Evolutionary conservation across 2,888 invertebrate genomes (phyloP), one percentile per base, ranked within the genome.

Genomic region (Thymelicus sylvestris): DNA sequence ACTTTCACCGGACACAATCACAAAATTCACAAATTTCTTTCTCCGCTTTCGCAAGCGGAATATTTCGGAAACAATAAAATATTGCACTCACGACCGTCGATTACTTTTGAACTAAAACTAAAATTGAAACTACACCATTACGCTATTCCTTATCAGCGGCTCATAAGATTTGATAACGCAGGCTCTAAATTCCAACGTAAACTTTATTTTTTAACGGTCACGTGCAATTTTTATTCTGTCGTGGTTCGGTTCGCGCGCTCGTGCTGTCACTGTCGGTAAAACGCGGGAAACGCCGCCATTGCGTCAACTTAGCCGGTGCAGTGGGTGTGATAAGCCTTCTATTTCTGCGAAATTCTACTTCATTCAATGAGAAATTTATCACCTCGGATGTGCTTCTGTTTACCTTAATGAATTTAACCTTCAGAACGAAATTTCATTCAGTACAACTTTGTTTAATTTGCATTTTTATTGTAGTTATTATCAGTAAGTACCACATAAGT

Each of bases 261-360:
- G 66, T 66, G 65, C 76, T 76, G 77, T 76, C 78, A 77, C 72
- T 75, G 78, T 70, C 72, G 63, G 74, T 73, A 66, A 71, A 69
- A 75, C 75, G 76, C 76, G 76, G 74, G 76, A 77, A 76, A 72
- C 73, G 72, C 66, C 73, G 73, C 64, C 70, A 73, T 77, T 74
- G 75, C 75, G 76, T 76, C 78, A 76, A 74, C 68, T 60, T 24
- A 64, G 70, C 59, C 67, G 66, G 67, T 73, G 73, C 74, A 72
- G 78, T 77, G 74, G 76, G 76, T 75, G 77, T 77, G 78, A 79
- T 78, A 77, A 77, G 74, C 72, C 70, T 71, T 73, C 71, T 70
- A 75, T 70, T 70, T 74, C 75, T 50, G 68, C 73, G 71, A 76
- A 74, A 61, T 62, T 52, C 24, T 52, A 39, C 60, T 39, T 62